Conservation (phyloP, 2,113 vertebrate genomes). For the Oostethus manadensis region DNA sequence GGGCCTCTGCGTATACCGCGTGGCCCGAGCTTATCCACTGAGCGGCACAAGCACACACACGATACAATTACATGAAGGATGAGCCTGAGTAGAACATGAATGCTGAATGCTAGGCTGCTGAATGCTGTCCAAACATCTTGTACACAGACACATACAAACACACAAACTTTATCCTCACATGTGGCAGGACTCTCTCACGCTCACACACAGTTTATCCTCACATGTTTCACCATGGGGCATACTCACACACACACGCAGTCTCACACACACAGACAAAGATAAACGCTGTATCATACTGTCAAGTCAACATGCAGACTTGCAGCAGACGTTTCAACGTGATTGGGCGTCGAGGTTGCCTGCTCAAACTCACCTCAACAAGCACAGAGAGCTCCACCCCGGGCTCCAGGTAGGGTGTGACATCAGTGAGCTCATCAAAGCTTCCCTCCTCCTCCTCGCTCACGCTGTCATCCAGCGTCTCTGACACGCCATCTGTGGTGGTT, state of each 20-base stretch:
- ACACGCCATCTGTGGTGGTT: conserved; percentile 73
- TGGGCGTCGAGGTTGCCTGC: background rate
- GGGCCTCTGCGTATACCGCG: conserved; percentile 86
- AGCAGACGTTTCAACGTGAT: conserved; percentile 16
- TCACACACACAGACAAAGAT: background rate
- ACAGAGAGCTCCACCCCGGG: conserved; percentile 87
- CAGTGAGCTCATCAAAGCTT: conserved; percentile 87
- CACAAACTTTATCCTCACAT: too few relatives aligned
- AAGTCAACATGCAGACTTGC: conserved; percentile 3
- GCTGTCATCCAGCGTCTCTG: conserved; percentile 84
- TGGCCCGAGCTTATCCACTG: conserved; percentile 64
- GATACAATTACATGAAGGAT: conserved; percentile 51
- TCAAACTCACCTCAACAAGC: conserved; percentile 84
- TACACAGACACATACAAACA: conserved; percentile 4
- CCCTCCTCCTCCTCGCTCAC: conserved; percentile 93
- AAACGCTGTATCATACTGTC: conserved; percentile 14
- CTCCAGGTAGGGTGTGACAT: conserved; percentile 84
- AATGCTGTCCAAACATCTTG: conserved; percentile 30
- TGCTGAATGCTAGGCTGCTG: conserved; percentile 6
- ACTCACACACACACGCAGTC: background rate
- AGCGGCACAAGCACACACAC: conserved; percentile 37
- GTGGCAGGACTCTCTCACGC: too few relatives aligned
- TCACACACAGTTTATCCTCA: conserved; percentile 16
- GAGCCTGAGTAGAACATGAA: conserved; percentile 42
- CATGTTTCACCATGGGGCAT: conserved; percentile 11